These are phyloP conservation scores for Schizothorax lantsangensis DNA, from an alignment of 2,797 vertebrate genomes.

Conservation along the genomic window DNA sequence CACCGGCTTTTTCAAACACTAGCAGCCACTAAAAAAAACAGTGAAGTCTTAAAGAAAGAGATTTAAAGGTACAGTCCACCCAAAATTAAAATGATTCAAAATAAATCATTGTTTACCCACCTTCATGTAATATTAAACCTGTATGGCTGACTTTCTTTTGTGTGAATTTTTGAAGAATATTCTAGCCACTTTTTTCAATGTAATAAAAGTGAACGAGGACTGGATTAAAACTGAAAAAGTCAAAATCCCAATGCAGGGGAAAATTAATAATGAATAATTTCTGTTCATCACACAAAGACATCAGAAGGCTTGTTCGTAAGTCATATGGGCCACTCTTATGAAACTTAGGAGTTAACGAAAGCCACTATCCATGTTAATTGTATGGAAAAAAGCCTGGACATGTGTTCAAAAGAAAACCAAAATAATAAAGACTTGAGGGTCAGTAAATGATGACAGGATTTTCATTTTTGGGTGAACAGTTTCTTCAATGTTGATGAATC, in stretches of 20 bases:
- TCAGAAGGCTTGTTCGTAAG: background rate
- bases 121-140: background rate
- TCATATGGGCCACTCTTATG: background rate
- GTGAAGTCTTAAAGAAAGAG: background rate
- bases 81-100: background rate
- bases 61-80: background rate
- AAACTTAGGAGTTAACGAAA: background rate
- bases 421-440: background rate
- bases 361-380: background rate
- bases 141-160: background rate
- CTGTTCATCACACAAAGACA: background rate
- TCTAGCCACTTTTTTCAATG: background rate
- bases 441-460: background rate
- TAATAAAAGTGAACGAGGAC: background rate
- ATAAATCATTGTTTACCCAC: background rate
- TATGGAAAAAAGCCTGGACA: background rate
- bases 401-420: background rate
- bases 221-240: background rate
- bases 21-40: constrained; percentile 17
- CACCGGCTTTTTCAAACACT: constrained; percentile 52
- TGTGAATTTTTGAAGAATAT: background rate
- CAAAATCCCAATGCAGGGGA: background rate
- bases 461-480: background rate
- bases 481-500: background rate
- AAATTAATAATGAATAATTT: background rate